Evolutionary conservation across 1,140 invertebrate species (phyloP).

Genomic region (Drosophila insularis): DNA sequence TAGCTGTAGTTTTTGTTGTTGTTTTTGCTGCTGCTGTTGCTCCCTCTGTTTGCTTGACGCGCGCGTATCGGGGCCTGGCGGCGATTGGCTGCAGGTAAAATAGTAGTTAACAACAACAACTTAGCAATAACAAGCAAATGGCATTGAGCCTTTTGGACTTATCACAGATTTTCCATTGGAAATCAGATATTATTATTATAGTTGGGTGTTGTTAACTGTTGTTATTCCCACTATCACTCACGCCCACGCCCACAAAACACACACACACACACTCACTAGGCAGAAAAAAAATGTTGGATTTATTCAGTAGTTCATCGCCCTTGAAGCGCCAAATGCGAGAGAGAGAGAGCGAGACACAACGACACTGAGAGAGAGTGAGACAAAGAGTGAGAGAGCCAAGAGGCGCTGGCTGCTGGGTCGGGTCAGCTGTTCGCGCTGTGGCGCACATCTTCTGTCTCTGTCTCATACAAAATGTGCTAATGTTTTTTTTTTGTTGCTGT

Average conservation of each 20-base stretch:
- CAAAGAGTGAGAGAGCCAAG: neutral
- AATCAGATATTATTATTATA: slow-evolving; percentile 13
- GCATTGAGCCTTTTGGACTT: slow-evolving; percentile 21
- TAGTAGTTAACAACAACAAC: slow-evolving; percentile 20
- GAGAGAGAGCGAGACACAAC: slow-evolving; percentile 1
- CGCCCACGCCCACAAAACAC: slow-evolving; percentile 48
- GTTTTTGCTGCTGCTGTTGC: slow-evolving; percentile 1
- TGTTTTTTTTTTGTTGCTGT: slow-evolving; percentile 2
- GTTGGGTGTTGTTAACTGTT: slow-evolving; percentile 23
- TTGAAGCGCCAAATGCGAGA: slow-evolving; percentile 45
- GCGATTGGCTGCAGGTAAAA: slow-evolving; percentile 28
- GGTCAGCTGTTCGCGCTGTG: slow-evolving; percentile 51
- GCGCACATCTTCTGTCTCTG: slow-evolving; percentile 18
- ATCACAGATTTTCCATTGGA: slow-evolving; percentile 43
- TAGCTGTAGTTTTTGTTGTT: neutral
- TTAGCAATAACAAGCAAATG: slow-evolving; percentile 9
- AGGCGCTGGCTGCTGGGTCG: slow-evolving; percentile 39
- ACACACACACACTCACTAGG: slow-evolving; percentile 22
- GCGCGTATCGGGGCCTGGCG: slow-evolving; percentile 55
- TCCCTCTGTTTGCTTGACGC: slow-evolving; percentile 43
- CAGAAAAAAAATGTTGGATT: slow-evolving; percentile 44
- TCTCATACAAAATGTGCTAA: neutral
- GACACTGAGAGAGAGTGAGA: neutral
- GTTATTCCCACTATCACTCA: slow-evolving; percentile 44
- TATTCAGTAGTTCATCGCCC: slow-evolving; percentile 56